Evolutionary conservation across 23 tunicate genomes (phyloP), one percentile per base, ranked within the genome.

Genomic region (Diplosoma virens): DNA sequence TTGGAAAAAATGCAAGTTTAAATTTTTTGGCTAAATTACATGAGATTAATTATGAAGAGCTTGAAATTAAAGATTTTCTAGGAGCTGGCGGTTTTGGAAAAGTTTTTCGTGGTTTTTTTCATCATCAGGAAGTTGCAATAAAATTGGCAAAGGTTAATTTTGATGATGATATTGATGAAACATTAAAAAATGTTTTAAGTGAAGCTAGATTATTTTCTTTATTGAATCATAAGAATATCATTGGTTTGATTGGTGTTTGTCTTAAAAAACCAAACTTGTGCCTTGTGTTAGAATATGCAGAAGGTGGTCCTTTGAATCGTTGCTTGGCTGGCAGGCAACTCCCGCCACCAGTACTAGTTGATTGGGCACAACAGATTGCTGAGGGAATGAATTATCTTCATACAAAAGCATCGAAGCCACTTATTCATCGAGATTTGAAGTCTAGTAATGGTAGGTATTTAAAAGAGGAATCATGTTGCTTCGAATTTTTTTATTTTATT

Each of bases 1-100:
- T 46, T 71, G 77, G 77, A 33, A 30, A 46, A 7, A 41, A 46
- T 25, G 66, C 21, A 27, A 66, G 32, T n/a, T n/a, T n/a, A 29
- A 74, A 74, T 9, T 30, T 50, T 25, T 30, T 32, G 21, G 50
- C 50, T 53, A 83, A 60, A 26, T 25, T 84, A 6, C 71, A 59
- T 41, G 84, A 72, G 53, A 90, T 90, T 23, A 79, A 84, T 53
- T 80, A 75, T 52, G 59, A 80, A 2, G 81, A 81, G 32, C 77
- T 93, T n/a, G n/a, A 71, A 47, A 34, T 88, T 2, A 71, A 81
- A 34, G 83, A 88, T 59, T 75, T 85, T 37, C 84, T 95, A 55
- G 99, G 99, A 21, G 92, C 82, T 46, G 99, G 99, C 7, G 99
- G 99, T 26, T 95, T 95, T 58, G 99, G 99, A 2, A 95, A 85